A percentile compares a stretch with the other conserved stretches of the same genome.
Evolutionary conservation across 2,113 vertebrate genomes (phyloP).

Genomic region (Elachura formosa): DNA sequence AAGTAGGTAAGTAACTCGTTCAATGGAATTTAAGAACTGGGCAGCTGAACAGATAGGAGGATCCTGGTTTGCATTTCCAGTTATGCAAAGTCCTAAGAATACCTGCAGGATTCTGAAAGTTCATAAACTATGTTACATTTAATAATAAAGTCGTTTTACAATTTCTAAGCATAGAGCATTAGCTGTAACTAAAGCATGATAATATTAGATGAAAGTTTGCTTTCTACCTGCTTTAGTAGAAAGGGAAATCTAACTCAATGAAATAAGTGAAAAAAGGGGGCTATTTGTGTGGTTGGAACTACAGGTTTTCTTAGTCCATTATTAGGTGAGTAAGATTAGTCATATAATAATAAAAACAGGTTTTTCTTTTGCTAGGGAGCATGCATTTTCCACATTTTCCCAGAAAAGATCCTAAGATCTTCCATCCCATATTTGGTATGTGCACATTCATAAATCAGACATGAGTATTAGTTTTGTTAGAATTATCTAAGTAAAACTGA

Average conservation of each 20-base stretch:
- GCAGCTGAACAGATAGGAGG: background rate
- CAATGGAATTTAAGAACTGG: background rate
- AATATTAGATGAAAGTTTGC: background rate
- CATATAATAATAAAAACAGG: background rate
- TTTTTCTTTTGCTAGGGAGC: background rate
- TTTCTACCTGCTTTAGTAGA: background rate
- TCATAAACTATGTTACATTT: background rate
- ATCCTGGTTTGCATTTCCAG: background rate
- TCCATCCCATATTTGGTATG: background rate
- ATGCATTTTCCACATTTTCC: background rate
- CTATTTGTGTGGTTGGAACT: background rate
- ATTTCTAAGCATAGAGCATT: background rate
- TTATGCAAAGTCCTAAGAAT: background rate
- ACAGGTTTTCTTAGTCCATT: background rate
- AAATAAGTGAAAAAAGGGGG: background rate
- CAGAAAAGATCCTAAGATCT: background rate
- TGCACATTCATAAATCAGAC: background rate
- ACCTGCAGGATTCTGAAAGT: background rate
- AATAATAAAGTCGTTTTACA: background rate
- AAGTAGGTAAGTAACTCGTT: background rate
- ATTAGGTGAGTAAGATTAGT: background rate
- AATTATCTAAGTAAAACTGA: conserved; percentile 12
- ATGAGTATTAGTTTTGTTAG: conserved; percentile 8
- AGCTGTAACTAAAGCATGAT: background rate
- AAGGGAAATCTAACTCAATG: background rate